These are phyloP conservation scores for Cebidichthys violaceus DNA, from an alignment of 2,113 vertebrate species.

Conservation along the genomic window DNA sequence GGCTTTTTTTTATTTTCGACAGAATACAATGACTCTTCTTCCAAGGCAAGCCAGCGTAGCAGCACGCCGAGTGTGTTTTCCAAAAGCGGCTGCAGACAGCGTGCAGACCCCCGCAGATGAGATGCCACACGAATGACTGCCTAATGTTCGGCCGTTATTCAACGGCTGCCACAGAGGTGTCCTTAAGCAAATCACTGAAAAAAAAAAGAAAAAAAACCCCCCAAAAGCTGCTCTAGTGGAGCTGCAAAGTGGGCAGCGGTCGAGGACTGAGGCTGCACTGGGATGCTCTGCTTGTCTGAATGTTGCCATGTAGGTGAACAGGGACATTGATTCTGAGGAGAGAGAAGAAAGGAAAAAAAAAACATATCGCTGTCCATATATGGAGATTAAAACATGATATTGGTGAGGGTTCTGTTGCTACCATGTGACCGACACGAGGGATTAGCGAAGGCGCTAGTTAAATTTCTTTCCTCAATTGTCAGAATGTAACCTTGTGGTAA, in stretches of 20 bases:
- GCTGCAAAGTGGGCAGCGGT: background rate
- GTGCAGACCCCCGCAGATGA: slow-evolving; percentile 27
- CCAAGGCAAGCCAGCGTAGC: background rate
- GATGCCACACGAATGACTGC: slow-evolving; percentile 36
- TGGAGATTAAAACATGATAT: slow-evolving; percentile 8
- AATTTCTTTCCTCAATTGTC: slow-evolving; percentile 36
- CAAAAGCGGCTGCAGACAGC: slow-evolving; percentile 20
- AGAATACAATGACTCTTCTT: background rate
- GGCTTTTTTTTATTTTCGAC: slow-evolving; percentile 6
- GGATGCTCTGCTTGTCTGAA: background rate
- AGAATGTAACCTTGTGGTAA: slow-evolving; percentile 45
- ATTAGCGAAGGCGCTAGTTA: background rate
- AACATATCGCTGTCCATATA: background rate
- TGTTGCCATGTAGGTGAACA: background rate
- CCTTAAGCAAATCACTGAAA: slow-evolving; percentile 20
- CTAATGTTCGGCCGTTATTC: slow-evolving; percentile 28
- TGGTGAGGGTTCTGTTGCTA: background rate
- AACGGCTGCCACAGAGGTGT: slow-evolving; percentile 26
- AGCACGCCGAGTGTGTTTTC: slow-evolving; percentile 8
- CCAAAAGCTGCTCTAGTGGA: slow-evolving; percentile 9
- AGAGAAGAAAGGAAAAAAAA: too few species aligned
- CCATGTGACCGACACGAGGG: background rate
- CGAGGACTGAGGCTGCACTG: background rate
- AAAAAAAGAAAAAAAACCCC: too few species aligned
- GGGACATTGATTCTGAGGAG: background rate